These are phyloP conservation scores for Drosophila mimica DNA, from an alignment of 2,888 invertebrate genomes.

Conservation along the genomic window DNA sequence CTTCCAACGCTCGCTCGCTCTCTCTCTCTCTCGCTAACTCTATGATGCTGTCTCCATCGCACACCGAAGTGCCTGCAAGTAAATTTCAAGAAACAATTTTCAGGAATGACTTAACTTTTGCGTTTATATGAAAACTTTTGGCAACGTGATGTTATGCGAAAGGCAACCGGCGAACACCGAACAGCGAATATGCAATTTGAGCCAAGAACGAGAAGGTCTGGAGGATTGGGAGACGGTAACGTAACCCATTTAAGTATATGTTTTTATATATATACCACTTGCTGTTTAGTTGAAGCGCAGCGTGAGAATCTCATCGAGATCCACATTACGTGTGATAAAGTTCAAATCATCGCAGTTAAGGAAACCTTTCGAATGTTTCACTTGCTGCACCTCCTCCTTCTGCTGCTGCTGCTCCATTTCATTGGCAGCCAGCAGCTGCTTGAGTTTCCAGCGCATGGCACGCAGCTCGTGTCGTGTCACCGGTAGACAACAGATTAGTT, in stretches of 20 bases:
- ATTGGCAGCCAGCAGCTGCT: slow-evolving; percentile 29
- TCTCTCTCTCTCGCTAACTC: neutral
- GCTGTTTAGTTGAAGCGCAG: slow-evolving; percentile 35
- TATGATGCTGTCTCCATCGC: neutral
- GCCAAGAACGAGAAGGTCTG: neutral
- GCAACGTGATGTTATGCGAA: slow-evolving; percentile 75
- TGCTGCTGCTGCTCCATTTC: neutral
- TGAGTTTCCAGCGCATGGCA: slow-evolving; percentile 49
- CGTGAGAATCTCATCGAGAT: slow-evolving; percentile 52
- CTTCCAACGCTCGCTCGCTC: neutral
- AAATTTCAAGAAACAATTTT: slow-evolving; percentile 79
- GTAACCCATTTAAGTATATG: slow-evolving; percentile 2
- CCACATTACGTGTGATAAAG: slow-evolving; percentile 54
- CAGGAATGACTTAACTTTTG: slow-evolving; percentile 80
- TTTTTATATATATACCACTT: neutral
- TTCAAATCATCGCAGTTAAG: slow-evolving; percentile 33
- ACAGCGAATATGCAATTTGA: slow-evolving; percentile 51
- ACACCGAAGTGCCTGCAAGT: slow-evolving; percentile 67
- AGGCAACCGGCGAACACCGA: slow-evolving; percentile 16
- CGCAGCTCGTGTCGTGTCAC: slow-evolving; percentile 36
- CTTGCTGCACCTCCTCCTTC: neutral
- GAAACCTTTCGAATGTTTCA: neutral
- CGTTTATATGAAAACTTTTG: slow-evolving; percentile 77
- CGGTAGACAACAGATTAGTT: slow-evolving; percentile 37
- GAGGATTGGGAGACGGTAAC: neutral